Base-by-base conservation (phyloP, 2,888 invertebrate species). In the Drosophila koepferae region DNA sequence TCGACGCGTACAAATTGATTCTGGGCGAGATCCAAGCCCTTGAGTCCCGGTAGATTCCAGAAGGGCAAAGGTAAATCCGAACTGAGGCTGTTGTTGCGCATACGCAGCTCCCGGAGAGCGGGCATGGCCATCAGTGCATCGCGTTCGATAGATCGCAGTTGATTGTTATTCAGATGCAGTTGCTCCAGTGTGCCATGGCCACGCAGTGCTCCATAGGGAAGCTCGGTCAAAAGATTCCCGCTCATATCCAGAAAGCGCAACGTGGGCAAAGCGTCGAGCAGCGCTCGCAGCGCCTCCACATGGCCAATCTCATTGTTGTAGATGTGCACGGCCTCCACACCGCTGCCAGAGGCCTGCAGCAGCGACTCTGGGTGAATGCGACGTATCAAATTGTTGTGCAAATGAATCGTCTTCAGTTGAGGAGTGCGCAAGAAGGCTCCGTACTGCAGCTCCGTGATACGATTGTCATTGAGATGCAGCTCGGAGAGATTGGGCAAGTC, bases 101-200 rank as follows among this genome's bases (percentile, higher is more conserved):
- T 93, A 82, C 97, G 95, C 41, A 98, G 94, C 90, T 97, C 97
- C 80, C 97, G 94, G 43, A 98, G 93, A 0, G 97, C 96, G 0
- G 97, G 97, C 96, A 98, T 96, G 18, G 96, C 96, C 90, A 96
- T 95, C 90, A 98, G 96, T 0, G 97, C 96, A 90, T 97, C 97
- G 44, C 96, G 94, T 83, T 97, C 96, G 64, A 98, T 95, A 58
- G 95, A 94, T 69, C 95, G 95, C 58, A 98, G 94, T 74, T 94
- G 95, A 88, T 98, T 98, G 92, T 96, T 95, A 90, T 97, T 96
- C 65, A 98, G 94, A 93, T 97, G 96, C 40, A 98, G 93, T 80
- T 97, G 94, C 92, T 97, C 97, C 77, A 98, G 92, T 59, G 96
- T 96, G 0, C 96, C 95, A 90, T 97, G 97, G 2, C 97, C 97